phyloP scores from a whole-genome alignment of 2,113 vertebrate genomes.

The Ammodytes marinus region DNA sequence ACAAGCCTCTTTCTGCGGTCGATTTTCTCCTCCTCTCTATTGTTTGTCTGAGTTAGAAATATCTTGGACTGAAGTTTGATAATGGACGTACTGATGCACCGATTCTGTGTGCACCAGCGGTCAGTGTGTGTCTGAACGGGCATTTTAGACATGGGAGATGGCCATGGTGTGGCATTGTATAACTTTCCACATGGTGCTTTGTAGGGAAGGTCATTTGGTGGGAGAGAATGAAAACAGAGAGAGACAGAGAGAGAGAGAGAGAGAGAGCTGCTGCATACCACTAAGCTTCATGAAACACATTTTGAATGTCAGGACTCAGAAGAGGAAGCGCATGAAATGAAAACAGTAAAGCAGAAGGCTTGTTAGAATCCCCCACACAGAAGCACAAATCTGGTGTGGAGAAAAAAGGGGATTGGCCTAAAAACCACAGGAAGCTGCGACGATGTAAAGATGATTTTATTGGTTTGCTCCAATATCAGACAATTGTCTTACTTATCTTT shows the following conservation, averaged over 20 bases:
- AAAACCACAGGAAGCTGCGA: conserved; percentile 23
- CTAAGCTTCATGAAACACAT: conserved; percentile 42
- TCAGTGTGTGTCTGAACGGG: conserved; percentile 2
- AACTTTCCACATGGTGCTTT: conserved; percentile 17
- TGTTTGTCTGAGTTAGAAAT: not conserved
- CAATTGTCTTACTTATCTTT: conserved; percentile 45
- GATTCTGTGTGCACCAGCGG: not conserved
- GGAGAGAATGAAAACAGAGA: conserved; percentile 4
- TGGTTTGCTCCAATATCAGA: conserved; percentile 55
- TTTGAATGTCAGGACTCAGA: conserved; percentile 47
- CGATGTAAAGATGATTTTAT: conserved; percentile 54
- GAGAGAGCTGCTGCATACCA: conserved; percentile 41
- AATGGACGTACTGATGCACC: conserved; percentile 12
- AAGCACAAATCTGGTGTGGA: conserved; percentile 14
- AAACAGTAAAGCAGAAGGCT: conserved; percentile 27
- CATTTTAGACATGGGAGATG: conserved; percentile 46
- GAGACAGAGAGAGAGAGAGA: no score
- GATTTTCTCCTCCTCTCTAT: conserved; percentile 44
- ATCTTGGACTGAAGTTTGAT: conserved; percentile 13
- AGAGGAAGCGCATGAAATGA: conserved; percentile 28
- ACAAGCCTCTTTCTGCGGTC: conserved; percentile 20
- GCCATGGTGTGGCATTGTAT: not conserved
- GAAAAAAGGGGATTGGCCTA: conserved; percentile 5
- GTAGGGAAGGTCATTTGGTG: conserved; percentile 24
- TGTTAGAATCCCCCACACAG: not conserved